A percentile compares a stretch with the other conserved stretches of the same genome.
These are phyloP conservation scores for Drosophila nr. perissopoda DNA, from an alignment of 2,888 invertebrate species.

Conservation along the genomic window DNA sequence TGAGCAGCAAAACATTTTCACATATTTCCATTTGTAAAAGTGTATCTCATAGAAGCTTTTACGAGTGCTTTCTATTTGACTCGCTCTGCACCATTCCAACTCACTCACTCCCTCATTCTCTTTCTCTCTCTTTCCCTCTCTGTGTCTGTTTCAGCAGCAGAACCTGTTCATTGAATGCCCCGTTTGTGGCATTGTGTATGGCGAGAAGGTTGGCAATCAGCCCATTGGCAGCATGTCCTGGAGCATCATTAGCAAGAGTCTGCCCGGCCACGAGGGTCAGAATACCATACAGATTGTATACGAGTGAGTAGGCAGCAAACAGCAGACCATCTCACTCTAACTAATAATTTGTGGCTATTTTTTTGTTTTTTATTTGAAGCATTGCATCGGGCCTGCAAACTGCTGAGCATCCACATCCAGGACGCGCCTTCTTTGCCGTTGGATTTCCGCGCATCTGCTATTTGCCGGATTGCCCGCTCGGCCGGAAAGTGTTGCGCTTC, in stretches of 20 bases:
- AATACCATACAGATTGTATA: conserved; percentile 94
- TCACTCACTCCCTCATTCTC: background rate
- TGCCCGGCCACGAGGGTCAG: conserved; percentile 88
- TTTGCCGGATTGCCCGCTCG: conserved; percentile 93
- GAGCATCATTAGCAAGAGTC: conserved; percentile 88
- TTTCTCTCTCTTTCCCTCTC: conserved; percentile 10
- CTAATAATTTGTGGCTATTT: background rate
- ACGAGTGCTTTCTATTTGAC: background rate
- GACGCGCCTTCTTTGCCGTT: conserved; percentile 94
- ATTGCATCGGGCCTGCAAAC: conserved; percentile 94
- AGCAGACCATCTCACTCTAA: background rate
- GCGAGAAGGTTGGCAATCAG: conserved; percentile 92
- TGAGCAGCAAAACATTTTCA: conserved; percentile 44
- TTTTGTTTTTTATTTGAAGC: conserved; percentile 85
- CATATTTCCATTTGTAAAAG: background rate
- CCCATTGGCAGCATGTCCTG: conserved; percentile 94
- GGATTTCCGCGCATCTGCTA: conserved; percentile 93
- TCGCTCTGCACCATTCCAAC: conserved; percentile 11
- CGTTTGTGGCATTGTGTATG: conserved; percentile 93
- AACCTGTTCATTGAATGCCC: conserved; percentile 93
- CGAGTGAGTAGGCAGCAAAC: conserved; percentile 86
- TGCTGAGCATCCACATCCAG: conserved; percentile 91
- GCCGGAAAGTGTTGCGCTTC: conserved; percentile 90
- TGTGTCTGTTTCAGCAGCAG: conserved; percentile 48
- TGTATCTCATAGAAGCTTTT: background rate